Conservation (phyloP, 1,140 invertebrate genomes). For the Scaptodrosophila lebanonensis region DNA sequence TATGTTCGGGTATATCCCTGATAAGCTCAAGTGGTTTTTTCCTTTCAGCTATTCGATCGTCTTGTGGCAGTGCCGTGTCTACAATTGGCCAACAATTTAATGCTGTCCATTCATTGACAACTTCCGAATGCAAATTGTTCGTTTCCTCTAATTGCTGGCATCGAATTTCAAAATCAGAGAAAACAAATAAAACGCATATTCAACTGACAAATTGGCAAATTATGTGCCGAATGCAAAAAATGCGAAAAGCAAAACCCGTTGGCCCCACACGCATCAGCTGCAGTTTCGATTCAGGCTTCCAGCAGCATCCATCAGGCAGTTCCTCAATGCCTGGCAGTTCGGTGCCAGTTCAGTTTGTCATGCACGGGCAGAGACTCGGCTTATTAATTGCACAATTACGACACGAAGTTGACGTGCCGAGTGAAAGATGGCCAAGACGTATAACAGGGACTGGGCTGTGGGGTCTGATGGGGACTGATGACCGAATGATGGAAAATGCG, state of each 20-base stretch:
- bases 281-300: slow-evolving; percentile 21
- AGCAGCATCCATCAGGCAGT: slow-evolving; percentile 15
- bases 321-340: slow-evolving; percentile 15
- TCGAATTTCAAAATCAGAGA: slow-evolving; percentile 36
- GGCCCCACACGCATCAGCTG: slow-evolving; percentile 28
- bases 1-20: no score
- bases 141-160: slow-evolving; percentile 63
- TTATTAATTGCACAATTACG: slow-evolving; percentile 75
- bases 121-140: slow-evolving; percentile 47
- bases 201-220: slow-evolving; percentile 70
- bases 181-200: slow-evolving; percentile 71
- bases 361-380: not conserved
- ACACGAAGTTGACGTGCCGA: slow-evolving; percentile 64
- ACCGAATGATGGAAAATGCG: not conserved
- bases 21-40: no score
- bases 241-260: slow-evolving; percentile 50
- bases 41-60: no score
- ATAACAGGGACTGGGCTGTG: not conserved
- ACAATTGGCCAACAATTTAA: no score
- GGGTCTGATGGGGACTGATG: not conserved
- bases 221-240: slow-evolving; percentile 34
- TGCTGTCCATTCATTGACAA: no score
- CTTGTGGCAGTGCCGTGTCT: no score
- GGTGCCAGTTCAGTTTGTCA: slow-evolving; percentile 3
- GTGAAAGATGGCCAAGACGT: slow-evolving; percentile 59